Evolutionary conservation across 2,113 vertebrate species (phyloP), one percentile per base, ranked within the genome.

Genomic region (Anguilla rostrata): DNA sequence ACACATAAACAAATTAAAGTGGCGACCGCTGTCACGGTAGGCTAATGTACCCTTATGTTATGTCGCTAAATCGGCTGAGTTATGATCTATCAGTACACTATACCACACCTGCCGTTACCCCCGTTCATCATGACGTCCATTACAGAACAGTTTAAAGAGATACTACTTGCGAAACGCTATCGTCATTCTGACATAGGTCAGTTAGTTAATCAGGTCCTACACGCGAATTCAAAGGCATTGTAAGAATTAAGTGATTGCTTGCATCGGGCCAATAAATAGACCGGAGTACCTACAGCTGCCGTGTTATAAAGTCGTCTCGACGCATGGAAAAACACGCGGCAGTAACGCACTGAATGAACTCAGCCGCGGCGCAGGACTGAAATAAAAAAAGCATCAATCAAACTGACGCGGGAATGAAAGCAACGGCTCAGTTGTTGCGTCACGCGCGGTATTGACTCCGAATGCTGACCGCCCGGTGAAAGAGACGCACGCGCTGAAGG

Each of bases 1-100:
- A 40, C 60, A 29, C 57, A 46, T 78, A 60, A 85, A 85, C 87
- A n/a, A 53, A 57, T 79, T 63, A 83, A 39, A 56, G 87, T 79
- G 66, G 53, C 6, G 22, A 43, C 79, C 34, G 53, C 39, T 39
- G 63, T 46, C 82, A 49, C 60, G 46, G 34, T 34, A 34, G 34
- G 34, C 26, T 2, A 43, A 20, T 16, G 18, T 39, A 39, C 39
- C 40, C 18, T 5, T 53, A 5, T 56, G 3, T 34, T 8, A 56
- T 34, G 43, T 34, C 49, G n/a, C 49, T 6, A 56, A 75, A 71
- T 71, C 57, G 18, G 43, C 49, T 53, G 60, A 66, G 4, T 22
- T 66, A 66, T 26, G 60, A 66, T 26, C 2, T 26, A 6, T 3
- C 60, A 26, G 60, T 20, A 8, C 60, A 22, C 18, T 26, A 20